Conservation (phyloP, 2,797 vertebrate species). For the Characodon lateralis region DNA sequence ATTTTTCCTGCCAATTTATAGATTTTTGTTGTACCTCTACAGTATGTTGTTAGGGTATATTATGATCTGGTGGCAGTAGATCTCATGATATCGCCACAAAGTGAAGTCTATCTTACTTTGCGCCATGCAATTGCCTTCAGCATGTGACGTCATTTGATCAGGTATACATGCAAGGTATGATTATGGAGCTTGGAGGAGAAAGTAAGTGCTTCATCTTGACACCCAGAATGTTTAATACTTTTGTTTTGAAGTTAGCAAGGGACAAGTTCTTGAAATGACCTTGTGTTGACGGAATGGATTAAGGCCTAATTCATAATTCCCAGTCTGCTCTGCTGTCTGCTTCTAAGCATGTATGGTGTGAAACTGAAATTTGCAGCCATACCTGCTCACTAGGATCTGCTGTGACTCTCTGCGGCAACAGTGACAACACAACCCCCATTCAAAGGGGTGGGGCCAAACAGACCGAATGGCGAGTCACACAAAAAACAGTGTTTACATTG, state of each 20-base stretch:
- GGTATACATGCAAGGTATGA: no score
- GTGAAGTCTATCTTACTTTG: background rate
- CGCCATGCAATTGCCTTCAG: background rate
- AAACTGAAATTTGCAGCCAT: background rate
- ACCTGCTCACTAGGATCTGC: background rate
- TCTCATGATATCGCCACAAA: background rate
- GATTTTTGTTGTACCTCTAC: background rate
- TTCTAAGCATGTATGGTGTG: background rate
- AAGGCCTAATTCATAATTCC: background rate
- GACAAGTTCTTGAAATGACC: background rate
- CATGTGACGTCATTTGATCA: background rate
- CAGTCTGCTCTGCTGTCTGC: background rate
- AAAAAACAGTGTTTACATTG: background rate
- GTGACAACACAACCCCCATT: background rate
- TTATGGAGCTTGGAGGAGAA: background rate
- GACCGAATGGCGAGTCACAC: background rate
- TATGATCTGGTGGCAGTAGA: background rate
- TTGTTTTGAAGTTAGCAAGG: background rate
- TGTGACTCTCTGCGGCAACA: background rate
- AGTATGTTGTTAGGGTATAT: background rate
- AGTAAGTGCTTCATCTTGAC: background rate
- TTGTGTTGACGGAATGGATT: background rate
- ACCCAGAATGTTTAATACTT: background rate
- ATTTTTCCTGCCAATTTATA: background rate
- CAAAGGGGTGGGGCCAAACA: background rate